Evolutionary conservation across 2,797 vertebrate species (phyloP).

Genomic region (Enteromius paludinosus): DNA sequence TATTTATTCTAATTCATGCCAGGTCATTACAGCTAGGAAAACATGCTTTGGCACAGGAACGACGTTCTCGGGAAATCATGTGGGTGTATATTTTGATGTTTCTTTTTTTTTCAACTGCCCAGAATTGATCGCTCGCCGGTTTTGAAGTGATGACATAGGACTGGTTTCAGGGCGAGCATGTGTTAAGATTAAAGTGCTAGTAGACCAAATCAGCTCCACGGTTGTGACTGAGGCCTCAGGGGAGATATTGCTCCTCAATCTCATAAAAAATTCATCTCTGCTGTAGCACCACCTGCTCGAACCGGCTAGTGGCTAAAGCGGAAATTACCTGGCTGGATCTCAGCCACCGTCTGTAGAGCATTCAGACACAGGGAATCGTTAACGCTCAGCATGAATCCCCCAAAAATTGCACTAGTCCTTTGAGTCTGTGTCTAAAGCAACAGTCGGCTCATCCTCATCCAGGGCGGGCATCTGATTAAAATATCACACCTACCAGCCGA

Average conservation of each 20-base stretch:
- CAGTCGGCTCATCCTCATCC: constrained; percentile 15
- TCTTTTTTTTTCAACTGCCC: neutral
- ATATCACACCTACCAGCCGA: constrained; percentile 34
- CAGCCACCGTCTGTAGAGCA: neutral
- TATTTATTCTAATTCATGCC: constrained; percentile 54
- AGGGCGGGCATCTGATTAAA: constrained; percentile 39
- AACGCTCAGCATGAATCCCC: neutral
- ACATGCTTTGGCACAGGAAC: constrained; percentile 17
- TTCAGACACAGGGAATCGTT: neutral
- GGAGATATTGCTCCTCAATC: constrained; percentile 14
- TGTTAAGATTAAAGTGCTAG: constrained; percentile 29
- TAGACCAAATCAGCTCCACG: neutral
- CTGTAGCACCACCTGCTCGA: neutral
- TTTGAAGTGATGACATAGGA: constrained; percentile 12
- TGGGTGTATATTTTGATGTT: neutral
- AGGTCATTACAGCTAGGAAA: constrained; percentile 33
- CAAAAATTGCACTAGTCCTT: neutral
- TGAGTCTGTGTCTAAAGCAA: constrained; percentile 2
- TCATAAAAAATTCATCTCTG: constrained; percentile 32
- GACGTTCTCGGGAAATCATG: neutral
- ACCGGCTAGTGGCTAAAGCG: constrained; percentile 6
- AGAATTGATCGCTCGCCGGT: neutral
- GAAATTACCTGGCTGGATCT: constrained; percentile 32
- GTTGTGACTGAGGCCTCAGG: constrained; percentile 8
- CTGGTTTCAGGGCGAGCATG: constrained; percentile 17